These are phyloP conservation scores for Alethe diademata DNA, from an alignment of 2,113 vertebrate genomes.

Conservation along the genomic window DNA sequence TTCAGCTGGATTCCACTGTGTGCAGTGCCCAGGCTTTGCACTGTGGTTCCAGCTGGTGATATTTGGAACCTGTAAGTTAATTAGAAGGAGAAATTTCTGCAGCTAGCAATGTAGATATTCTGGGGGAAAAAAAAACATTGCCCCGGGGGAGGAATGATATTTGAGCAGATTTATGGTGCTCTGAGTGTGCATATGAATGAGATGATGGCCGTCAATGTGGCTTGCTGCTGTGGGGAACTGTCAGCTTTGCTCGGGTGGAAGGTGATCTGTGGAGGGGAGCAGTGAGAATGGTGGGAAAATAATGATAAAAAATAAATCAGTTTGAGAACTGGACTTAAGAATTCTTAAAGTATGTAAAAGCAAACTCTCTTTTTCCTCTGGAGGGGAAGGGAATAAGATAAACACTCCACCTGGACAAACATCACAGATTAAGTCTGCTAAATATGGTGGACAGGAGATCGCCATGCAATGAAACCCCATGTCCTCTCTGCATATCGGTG, in stretches of 20 bases:
- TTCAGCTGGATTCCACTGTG: neutral
- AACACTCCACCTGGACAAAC: neutral
- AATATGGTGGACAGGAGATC: neutral
- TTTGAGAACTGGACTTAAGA: neutral
- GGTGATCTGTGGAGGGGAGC: neutral
- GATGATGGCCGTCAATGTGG: neutral
- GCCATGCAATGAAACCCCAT: accelerated
- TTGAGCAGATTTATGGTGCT: slow-evolving; percentile 57
- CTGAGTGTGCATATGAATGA: slow-evolving; percentile 57
- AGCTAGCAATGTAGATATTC: slow-evolving; percentile 45
- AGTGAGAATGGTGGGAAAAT: neutral
- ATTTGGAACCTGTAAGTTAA: slow-evolving; percentile 57
- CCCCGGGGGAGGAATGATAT: slow-evolving; percentile 59
- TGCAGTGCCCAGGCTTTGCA: neutral
- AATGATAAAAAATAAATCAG: neutral
- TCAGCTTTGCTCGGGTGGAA: neutral
- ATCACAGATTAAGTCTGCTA: accelerated
- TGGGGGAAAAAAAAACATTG: slow-evolving; percentile 11
- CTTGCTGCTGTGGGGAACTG: slow-evolving; percentile 32
- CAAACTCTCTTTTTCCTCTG: neutral
- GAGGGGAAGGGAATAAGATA: neutral
- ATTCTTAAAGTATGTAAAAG: neutral
- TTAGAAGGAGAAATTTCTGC: slow-evolving; percentile 54
- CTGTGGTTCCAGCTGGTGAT: slow-evolving; percentile 17
- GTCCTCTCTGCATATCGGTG: accelerated